These are phyloP conservation scores for Amphipyra berbera DNA, from an alignment of 2,888 invertebrate species.

Conservation along the genomic window DNA sequence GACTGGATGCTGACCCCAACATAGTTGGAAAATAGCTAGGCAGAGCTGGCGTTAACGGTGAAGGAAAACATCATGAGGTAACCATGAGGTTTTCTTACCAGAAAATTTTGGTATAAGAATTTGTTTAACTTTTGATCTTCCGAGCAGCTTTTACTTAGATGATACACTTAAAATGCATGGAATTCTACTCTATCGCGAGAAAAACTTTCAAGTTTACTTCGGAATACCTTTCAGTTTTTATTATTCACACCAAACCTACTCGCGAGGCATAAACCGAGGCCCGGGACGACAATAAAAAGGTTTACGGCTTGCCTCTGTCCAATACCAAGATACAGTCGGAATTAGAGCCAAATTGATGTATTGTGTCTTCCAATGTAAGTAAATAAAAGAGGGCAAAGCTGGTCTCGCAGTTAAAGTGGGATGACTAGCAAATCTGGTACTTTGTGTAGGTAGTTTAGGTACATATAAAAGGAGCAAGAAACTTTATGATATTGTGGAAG, in stretches of 20 bases:
- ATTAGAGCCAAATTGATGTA: constrained; percentile 56
- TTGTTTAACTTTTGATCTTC: too few species aligned
- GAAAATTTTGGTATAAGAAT: too few species aligned
- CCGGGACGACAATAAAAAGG: constrained; percentile 54
- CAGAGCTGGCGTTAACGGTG: too few species aligned
- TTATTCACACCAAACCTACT: constrained; percentile 36
- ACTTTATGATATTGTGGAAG: too few species aligned
- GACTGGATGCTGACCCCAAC: too few species aligned
- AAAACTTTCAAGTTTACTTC: constrained; percentile 5
- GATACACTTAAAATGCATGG: constrained; percentile 3
- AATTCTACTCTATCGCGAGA: background rate
- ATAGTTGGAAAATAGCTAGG: too few species aligned
- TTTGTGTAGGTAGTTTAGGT: background rate
- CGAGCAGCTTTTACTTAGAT: too few species aligned
- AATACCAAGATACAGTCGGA: constrained; percentile 31
- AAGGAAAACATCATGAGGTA: too few species aligned
- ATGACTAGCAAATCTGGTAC: background rate
- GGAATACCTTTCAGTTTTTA: constrained; percentile 24
- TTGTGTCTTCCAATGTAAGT: constrained; percentile 27
- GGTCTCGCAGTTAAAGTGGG: constrained; percentile 7
- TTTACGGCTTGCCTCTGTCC: constrained; percentile 60
- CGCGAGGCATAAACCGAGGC: constrained; percentile 24
- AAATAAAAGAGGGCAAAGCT: constrained; percentile 27
- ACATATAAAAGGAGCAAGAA: too few species aligned
- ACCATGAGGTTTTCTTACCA: too few species aligned